Evolutionary conservation across 2,797 vertebrate species (phyloP).

Genomic region (Anabas testudineus): DNA sequence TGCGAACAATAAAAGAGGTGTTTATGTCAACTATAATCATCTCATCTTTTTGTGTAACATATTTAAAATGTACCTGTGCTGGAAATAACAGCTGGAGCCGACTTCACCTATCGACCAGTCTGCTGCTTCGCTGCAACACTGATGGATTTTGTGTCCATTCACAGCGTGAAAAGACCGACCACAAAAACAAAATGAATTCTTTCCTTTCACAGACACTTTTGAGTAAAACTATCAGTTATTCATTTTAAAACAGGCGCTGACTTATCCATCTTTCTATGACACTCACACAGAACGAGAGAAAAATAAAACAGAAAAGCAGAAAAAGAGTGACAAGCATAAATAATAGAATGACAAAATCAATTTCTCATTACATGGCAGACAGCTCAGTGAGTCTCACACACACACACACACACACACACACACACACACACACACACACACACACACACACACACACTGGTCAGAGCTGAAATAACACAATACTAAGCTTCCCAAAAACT

Average conservation of each 20-base stretch:
- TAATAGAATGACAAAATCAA: slow-evolving; percentile 27
- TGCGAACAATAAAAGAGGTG: no score
- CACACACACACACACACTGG: slow-evolving; percentile 2
- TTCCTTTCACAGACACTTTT: not conserved
- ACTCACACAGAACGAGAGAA: not conserved
- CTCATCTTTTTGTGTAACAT: no score
- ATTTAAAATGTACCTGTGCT: not conserved
- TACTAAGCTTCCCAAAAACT: slow-evolving; percentile 39
- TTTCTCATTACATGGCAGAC: slow-evolving; percentile 31
- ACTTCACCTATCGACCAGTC: not conserved
- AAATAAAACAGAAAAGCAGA: not conserved
- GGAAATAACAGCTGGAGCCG: not conserved
- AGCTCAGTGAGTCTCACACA: slow-evolving; percentile 10
- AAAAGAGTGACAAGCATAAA: slow-evolving; percentile 2
- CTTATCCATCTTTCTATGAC: not conserved
- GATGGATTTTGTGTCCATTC: not conserved
- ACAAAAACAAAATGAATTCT: not conserved
- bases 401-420: slow-evolving; percentile 1
- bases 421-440: slow-evolving; percentile 6
- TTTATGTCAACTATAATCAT: no score
- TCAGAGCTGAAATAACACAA: slow-evolving; percentile 25
- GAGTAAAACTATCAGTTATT: not conserved
- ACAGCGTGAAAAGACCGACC: not conserved
- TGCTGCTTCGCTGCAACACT: not conserved
- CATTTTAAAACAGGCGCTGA: not conserved